phyloP scores from a whole-genome alignment of 2,113 vertebrate genomes.

The Arizona elegans region DNA sequence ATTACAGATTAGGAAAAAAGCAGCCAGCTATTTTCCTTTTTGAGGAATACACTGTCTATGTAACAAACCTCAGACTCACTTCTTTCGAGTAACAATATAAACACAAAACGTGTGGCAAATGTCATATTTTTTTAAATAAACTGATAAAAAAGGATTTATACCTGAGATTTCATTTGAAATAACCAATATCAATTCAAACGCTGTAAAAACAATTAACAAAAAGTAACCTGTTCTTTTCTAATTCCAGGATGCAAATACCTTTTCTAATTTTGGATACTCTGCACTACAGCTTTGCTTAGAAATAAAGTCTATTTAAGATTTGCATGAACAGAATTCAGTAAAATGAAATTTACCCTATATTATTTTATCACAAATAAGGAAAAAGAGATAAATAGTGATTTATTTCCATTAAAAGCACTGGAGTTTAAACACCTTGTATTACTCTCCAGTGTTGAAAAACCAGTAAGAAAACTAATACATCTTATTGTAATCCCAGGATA shows the following conservation, averaged over 20 bases:
- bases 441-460: not conserved
- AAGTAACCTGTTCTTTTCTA: conserved; percentile 18
- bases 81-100: not conserved
- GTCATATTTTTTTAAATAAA: not conserved
- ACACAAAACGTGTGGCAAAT: not conserved
- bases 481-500: rapidly evolving
- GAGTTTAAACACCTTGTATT: not conserved
- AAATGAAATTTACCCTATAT: not conserved
- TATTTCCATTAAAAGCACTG: not conserved
- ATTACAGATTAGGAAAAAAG: not conserved
- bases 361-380: not conserved
- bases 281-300: not conserved
- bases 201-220: not conserved
- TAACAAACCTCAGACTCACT: not conserved
- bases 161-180: not conserved
- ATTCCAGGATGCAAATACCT: rapidly evolving
- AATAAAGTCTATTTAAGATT: conserved; percentile 2
- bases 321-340: not conserved
- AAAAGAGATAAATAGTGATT: not conserved
- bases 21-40: not conserved
- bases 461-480: conserved; percentile 17
- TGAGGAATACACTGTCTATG: not conserved
- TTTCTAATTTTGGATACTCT: conserved; percentile 38
- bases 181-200: not conserved
- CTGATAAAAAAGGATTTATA: not conserved